Evolutionary conservation across 2,888 invertebrate genomes (phyloP).

Genomic region (Hemithea aestivaria): DNA sequence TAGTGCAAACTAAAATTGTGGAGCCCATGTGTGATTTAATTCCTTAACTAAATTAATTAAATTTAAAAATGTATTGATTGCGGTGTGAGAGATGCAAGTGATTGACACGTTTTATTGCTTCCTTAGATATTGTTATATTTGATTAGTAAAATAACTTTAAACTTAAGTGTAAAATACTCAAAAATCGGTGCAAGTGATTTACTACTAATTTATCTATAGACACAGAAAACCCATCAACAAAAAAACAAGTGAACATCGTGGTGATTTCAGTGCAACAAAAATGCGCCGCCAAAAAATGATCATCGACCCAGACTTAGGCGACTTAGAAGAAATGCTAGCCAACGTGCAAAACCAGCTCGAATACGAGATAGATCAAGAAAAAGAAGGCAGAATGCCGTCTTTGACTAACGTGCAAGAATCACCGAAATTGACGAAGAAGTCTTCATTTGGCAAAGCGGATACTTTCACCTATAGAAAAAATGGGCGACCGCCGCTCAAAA

Average conservation of each 20-base stretch:
- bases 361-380: constrained; percentile 66
- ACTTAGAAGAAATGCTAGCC: constrained; percentile 72
- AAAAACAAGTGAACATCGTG: constrained; percentile 6
- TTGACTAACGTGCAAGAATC: constrained; percentile 61
- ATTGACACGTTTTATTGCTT: too few species aligned
- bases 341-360: constrained; percentile 70
- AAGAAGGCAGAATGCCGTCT: constrained; percentile 59
- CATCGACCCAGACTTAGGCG: constrained; percentile 66
- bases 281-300: constrained; percentile 65
- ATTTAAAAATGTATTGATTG: too few species aligned
- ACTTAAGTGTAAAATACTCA: too few species aligned
- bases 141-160: too few species aligned
- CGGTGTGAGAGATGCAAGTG: too few species aligned
- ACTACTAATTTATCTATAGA: too few species aligned
- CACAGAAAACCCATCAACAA: constrained; percentile 16
- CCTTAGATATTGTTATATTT: too few species aligned
- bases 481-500: constrained; percentile 43
- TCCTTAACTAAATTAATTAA: too few species aligned
- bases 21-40: too few species aligned
- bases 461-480: constrained; percentile 47
- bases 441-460: constrained; percentile 51
- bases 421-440: constrained; percentile 54
- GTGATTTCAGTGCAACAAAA: constrained; percentile 3
- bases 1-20: too few species aligned
- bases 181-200: too few species aligned